Evolutionary conservation across 2,113 vertebrate species (phyloP).

Genomic region (Motacilla alba): DNA sequence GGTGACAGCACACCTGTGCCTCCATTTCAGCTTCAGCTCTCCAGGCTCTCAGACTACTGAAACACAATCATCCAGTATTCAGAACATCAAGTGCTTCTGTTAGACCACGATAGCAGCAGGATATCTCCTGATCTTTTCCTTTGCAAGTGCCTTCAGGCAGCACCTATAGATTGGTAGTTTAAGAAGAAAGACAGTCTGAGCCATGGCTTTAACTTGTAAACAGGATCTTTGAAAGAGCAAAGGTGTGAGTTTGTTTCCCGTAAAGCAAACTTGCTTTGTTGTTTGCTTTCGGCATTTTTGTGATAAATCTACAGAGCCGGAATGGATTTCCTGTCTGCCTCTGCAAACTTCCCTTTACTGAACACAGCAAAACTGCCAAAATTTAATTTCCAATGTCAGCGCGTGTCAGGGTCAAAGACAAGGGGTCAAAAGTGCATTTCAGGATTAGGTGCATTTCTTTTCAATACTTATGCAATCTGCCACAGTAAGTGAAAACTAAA

Average conservation of each 20-base stretch:
- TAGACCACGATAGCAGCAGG: slow-evolving; percentile 16
- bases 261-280: slow-evolving; percentile 65
- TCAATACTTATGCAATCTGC: background rate
- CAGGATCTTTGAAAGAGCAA: slow-evolving; percentile 67
- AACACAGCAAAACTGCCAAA: background rate
- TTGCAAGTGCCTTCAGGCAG: slow-evolving; percentile 9
- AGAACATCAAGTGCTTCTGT: background rate
- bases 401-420: background rate
- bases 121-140: background rate
- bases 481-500: background rate
- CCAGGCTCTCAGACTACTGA: background rate
- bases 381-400: background rate
- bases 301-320: slow-evolving; percentile 35
- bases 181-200: slow-evolving; percentile 35
- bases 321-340: slow-evolving; percentile 63
- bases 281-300: slow-evolving; percentile 67
- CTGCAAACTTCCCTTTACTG: background rate
- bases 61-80: background rate
- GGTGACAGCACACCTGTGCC: background rate
- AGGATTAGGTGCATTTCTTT: background rate
- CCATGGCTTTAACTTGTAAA: slow-evolving; percentile 65
- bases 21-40: background rate
- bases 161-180: slow-evolving; percentile 17
- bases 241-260: slow-evolving; percentile 61
- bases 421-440: background rate